Percentiles rank a stretch among this genome's conserved stretches.
Evolutionary conservation across 2,888 invertebrate species (phyloP).

Genomic region (Branchellion lobata): DNA sequence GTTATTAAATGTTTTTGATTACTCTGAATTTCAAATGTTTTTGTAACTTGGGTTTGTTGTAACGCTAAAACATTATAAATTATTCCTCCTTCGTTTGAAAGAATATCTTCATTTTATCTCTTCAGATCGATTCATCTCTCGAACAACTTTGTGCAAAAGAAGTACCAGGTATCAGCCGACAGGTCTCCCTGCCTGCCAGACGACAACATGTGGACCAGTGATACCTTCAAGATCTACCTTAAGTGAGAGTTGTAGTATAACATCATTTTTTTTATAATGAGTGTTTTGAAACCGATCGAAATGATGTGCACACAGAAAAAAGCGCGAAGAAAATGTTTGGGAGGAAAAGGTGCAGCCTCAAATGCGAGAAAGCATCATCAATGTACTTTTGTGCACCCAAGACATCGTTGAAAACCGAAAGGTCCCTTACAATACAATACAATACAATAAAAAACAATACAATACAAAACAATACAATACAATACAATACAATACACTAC

Average conservation of each 20-base stretch:
- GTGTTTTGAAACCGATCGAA: no score
- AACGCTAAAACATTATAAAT: no score
- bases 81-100: no score
- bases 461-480: no score
- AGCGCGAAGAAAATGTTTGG: conserved; percentile 67
- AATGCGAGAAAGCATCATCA: conserved; percentile 79
- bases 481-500: no score
- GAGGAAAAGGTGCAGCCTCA: conserved; percentile 76
- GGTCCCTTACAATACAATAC: conserved; percentile 54
- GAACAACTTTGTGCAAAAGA: conserved; percentile 87
- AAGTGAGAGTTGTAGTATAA: conserved; percentile 67
- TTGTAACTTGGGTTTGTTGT: no score
- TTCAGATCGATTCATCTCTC: conserved; percentile 74
- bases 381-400: conserved; percentile 77
- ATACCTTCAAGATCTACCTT: conserved; percentile 72
- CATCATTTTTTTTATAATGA: no score
- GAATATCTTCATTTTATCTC: no score
- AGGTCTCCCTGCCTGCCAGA: conserved; percentile 67
- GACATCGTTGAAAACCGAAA: conserved; percentile 63
- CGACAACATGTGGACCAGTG: conserved; percentile 82
- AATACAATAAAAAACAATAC: no score
- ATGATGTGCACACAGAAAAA: no score
- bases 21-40: neutral
- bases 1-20: no score
- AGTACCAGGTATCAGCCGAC: conserved; percentile 69